phyloP scores from a whole-genome alignment of 2,888 invertebrate genomes.

The Acrocyrtus sp. region DNA sequence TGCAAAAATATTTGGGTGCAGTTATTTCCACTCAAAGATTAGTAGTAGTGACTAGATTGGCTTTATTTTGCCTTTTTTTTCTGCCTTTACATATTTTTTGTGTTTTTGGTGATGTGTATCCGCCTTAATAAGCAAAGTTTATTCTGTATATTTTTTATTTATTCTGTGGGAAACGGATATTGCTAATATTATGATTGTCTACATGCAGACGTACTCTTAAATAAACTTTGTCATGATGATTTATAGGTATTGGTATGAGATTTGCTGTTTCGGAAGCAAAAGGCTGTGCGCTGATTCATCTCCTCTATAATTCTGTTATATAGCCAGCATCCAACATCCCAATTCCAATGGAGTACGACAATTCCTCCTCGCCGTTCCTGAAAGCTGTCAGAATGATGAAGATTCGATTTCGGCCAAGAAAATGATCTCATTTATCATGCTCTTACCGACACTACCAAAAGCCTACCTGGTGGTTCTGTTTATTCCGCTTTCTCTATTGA shows the following conservation, averaged over 20 bases:
- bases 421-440: slow-evolving; percentile 48
- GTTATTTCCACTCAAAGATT: too few species aligned
- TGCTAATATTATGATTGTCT: too few species aligned
- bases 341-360: slow-evolving; percentile 38
- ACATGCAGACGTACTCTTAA: too few species aligned
- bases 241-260: slow-evolving; percentile 21
- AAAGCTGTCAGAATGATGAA: slow-evolving; percentile 47
- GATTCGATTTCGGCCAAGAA: slow-evolving; percentile 46
- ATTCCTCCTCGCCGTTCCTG: slow-evolving; percentile 28
- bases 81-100: too few species aligned
- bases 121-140: too few species aligned
- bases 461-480: slow-evolving; percentile 16
- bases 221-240: slow-evolving; percentile 34
- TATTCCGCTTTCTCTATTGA: too few species aligned
- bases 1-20: too few species aligned
- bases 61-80: too few species aligned
- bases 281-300: slow-evolving; percentile 39
- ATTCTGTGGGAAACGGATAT: too few species aligned
- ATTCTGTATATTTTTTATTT: too few species aligned
- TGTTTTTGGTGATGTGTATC: too few species aligned
- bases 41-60: too few species aligned
- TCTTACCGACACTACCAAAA: background rate
- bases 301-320: slow-evolving; percentile 39
- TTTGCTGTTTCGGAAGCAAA: slow-evolving; percentile 26
- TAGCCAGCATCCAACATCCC: slow-evolving; percentile 36